Base-by-base conservation (phyloP, 2,797 vertebrate genomes). In the Denticeps clupeoides region DNA sequence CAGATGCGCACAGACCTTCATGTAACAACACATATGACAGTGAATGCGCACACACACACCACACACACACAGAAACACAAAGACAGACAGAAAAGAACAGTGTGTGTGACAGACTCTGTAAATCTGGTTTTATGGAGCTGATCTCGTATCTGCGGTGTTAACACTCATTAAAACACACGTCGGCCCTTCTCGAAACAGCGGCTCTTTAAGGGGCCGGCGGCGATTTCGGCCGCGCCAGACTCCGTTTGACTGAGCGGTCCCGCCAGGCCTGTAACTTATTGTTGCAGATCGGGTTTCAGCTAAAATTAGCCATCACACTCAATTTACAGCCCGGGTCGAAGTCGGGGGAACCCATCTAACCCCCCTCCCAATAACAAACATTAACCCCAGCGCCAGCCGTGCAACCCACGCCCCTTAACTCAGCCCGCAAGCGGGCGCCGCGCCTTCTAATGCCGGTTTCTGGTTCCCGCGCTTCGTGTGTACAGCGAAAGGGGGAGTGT, bases 251-350 rank as follows among this genome's bases (percentile, higher is more conserved):
- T 79, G 68, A 82, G 77, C 68, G 73, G 77, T 88, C 90, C 85
- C 89, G 41, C 71, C 82, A 79, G 84, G 78, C 85, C 82, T 83
- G 79, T 91, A 92, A 92, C 82, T 85, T 82, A 87, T 88, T 87
- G 84, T 85, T 79, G 77, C 76, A 86, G 83, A 82, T 91, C 87
- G 70, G 49, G 84, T 93, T 96, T 89, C 89, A 79, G 80, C 87
- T 82, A 88, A 90, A 91, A 92, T 93, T 91, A 91, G 86, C 88
- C 88, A 86, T 87, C 85, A 86, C 82, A 75, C 81, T 63, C 78
- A 82, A 82, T 90, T 91, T 91, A 91, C 90, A 84, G 84, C 82
- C 76, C 75, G 82, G 83, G 87, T 81, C 75, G 83, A 87, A 83
- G 82, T 83, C 83, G 79, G 86, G 82, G 84, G 83, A 83, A 76